Conservation (phyloP, 2,888 invertebrate genomes). For the Pammene fasciana region DNA sequence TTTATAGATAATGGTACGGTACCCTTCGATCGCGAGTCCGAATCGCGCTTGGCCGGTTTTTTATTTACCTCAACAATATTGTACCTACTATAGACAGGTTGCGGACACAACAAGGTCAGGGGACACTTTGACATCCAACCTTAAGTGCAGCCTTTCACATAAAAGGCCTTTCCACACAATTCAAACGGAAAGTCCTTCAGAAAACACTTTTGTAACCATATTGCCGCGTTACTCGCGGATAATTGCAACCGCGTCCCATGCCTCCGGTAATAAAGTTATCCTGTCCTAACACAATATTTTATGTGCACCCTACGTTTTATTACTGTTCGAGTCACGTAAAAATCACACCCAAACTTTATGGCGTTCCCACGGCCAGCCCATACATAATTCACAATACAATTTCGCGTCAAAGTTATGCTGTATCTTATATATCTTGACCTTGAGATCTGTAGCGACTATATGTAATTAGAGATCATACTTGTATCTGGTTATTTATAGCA, state of each 20-base stretch:
- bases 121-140: not conserved
- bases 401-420: not conserved
- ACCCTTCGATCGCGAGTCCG: too few species aligned
- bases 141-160: not conserved
- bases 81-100: too few species aligned
- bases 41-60: too few species aligned
- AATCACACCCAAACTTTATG: constrained; percentile 37
- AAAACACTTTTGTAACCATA: constrained; percentile 25
- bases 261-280: constrained; percentile 58
- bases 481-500: not conserved
- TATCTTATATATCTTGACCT: not conserved
- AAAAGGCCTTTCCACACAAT: constrained; percentile 10
- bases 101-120: not conserved
- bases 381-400: constrained; percentile 8
- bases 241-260: constrained; percentile 45
- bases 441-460: not conserved
- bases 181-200: constrained; percentile 22
- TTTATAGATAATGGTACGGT: too few species aligned
- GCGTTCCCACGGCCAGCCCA: constrained; percentile 9
- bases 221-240: constrained; percentile 27
- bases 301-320: constrained; percentile 49
- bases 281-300: constrained; percentile 65
- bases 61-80: too few species aligned
- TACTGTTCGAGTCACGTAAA: constrained; percentile 36
- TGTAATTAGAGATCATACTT: not conserved